A percentile compares a stretch with the other conserved stretches of the same genome.
Conservation (phyloP, 2,797 vertebrate genomes). For the Leptatherina wallacei region DNA sequence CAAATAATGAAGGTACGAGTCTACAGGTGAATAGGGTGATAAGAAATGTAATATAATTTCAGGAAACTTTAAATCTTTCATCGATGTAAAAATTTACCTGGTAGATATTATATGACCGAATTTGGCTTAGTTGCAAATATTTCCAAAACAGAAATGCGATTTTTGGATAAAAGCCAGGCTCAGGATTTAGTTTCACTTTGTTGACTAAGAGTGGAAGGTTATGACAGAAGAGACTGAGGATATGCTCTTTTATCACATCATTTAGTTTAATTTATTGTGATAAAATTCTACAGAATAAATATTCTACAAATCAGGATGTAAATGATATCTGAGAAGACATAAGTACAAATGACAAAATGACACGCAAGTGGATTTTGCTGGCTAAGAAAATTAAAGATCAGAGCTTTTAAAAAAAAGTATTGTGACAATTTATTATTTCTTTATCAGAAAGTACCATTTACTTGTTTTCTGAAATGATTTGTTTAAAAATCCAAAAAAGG, state of each 20-base stretch:
- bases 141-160: neutral
- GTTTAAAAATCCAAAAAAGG: neutral
- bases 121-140: neutral
- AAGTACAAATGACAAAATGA: neutral
- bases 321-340: neutral
- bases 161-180: neutral
- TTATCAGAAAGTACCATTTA: neutral
- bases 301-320: neutral
- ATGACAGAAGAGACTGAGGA: neutral
- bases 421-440: neutral
- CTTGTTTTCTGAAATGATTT: neutral
- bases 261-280: neutral
- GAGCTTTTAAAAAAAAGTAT: neutral
- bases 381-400: neutral
- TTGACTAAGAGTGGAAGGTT: neutral
- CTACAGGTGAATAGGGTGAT: neutral
- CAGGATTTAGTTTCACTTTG: neutral
- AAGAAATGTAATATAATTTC: neutral
- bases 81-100: neutral
- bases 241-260: neutral
- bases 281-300: neutral
- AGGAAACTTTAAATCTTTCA: neutral
- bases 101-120: neutral
- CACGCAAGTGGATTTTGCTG: too few relatives aligned
- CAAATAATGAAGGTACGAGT: conserved; percentile 19